These are phyloP conservation scores for Grus americana DNA, from an alignment of 2,113 vertebrate species.

Conservation along the genomic window DNA sequence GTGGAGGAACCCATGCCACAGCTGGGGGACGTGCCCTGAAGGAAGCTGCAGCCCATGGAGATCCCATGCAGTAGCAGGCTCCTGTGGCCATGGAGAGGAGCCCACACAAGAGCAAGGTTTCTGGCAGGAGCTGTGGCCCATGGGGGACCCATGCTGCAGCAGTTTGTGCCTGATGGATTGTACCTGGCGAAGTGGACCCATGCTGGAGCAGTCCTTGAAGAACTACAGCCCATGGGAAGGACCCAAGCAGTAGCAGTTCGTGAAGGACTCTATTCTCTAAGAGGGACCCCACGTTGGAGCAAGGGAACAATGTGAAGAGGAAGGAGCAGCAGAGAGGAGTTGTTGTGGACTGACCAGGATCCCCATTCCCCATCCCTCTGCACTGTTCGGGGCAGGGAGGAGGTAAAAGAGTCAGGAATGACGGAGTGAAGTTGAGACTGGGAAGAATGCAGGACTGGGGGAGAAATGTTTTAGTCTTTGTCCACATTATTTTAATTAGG, in stretches of 20 bases:
- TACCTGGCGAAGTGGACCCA: neutral
- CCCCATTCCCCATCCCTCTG: neutral
- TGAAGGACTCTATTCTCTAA: neutral
- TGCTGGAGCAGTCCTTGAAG: neutral
- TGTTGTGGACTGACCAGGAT: neutral
- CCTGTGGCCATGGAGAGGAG: neutral
- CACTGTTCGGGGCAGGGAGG: fast-evolving
- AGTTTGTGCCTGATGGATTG: neutral
- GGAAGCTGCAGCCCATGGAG: neutral
- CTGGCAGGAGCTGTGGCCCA: neutral
- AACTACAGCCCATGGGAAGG: neutral
- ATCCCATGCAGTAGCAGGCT: neutral
- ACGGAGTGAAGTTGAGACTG: neutral
- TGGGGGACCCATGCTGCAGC: no score
- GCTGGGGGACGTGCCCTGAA: neutral
- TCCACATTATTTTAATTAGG: neutral
- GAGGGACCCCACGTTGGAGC: neutral
- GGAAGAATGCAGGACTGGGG: neutral
- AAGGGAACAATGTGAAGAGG: neutral
- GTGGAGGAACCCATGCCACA: neutral
- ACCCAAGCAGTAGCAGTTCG: neutral
- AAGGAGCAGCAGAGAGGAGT: neutral
- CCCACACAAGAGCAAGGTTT: neutral
- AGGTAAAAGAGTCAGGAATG: neutral
- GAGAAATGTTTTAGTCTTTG: neutral